Evolutionary conservation across 2,888 invertebrate genomes (phyloP), one percentile per base, ranked within the genome.

Genomic region (Tolmerus cingulatus): DNA sequence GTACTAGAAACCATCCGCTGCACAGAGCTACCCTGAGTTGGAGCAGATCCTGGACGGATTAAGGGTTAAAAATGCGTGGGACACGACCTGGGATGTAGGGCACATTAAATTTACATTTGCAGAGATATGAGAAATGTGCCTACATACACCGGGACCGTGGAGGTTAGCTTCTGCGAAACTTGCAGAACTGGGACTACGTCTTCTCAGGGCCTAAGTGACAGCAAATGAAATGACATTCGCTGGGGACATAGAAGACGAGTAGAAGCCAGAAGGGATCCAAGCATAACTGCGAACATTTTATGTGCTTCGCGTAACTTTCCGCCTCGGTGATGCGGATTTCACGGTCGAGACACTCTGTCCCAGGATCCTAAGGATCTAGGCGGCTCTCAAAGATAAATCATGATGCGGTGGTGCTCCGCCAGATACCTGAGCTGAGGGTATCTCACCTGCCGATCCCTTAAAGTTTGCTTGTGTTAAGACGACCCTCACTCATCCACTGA

Each of bases 231-330:
- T 76, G 76, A 3, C n/a, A 40, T 40, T 76, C 76, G 8, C 19
- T 14, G 16, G 34, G 76, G 34, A 40, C 40, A 30, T 40, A 40
- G 76, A 76, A 34, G 34, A 34, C 34, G 34, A 34, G 4, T 34
- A 16, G 37, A 30, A 30, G 30, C 30, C 30, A 30, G 30, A 37
- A 40, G 76, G 76, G 76, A 40, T 66, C 14, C 27, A 7, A n/a
- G 30, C 9, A 81, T 81, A 51, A 55, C 1, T 57, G 23, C 4
- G 37, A 51, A 37, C 66, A 37, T 82, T 82, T 82, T 82, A 82
- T 82, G 16, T 55, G 34, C 57, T 51, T 66, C 82, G 82, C 57
- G 66, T 16, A 82, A 82, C 57, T 82, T 82, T 82, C 57, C 82
- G 57, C 57, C 51, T 82, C 66, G 57, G 37, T 82, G 66, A 66